Evolutionary conservation across 2,888 invertebrate species (phyloP).

Genomic region (Slavum lentiscoides): DNA sequence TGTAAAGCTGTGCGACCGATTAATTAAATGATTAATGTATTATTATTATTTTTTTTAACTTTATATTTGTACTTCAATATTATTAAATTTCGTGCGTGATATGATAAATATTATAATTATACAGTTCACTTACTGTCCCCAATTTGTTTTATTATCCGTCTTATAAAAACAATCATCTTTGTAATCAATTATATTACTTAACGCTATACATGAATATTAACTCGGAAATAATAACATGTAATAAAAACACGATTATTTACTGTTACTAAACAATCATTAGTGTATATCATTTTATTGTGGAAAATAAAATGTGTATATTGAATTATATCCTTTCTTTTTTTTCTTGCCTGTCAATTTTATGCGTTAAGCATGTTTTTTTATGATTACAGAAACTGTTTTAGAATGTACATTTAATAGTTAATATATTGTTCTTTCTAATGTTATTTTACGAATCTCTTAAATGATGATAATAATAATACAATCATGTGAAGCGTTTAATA

Average conservation of each 20-base stretch:
- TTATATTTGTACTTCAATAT: slow-evolving; percentile 10
- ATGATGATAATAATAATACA: neutral
- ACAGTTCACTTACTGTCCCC: neutral
- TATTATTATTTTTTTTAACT: slow-evolving; percentile 27
- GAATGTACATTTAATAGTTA: slow-evolving; percentile 9
- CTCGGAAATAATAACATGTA: neutral
- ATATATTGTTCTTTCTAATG: neutral
- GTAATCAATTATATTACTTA: neutral
- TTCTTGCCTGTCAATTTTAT: slow-evolving; percentile 2
- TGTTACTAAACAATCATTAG: neutral
- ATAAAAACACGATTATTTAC: neutral
- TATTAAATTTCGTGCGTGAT: neutral
- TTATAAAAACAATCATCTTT: neutral
- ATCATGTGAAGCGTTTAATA: slow-evolving; percentile 16
- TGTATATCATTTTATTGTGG: neutral
- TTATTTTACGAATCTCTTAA: slow-evolving; percentile 26
- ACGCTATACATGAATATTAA: neutral
- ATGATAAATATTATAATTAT: neutral
- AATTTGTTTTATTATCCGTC: neutral
- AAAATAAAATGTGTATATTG: slow-evolving; percentile 3
- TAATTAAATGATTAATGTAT: neutral
- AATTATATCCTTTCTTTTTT: neutral
- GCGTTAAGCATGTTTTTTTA: neutral
- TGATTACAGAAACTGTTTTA: neutral
- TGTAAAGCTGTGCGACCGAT: neutral